Conservation (phyloP, 2,888 invertebrate genomes). For the Rambutsinella grinnellia region DNA sequence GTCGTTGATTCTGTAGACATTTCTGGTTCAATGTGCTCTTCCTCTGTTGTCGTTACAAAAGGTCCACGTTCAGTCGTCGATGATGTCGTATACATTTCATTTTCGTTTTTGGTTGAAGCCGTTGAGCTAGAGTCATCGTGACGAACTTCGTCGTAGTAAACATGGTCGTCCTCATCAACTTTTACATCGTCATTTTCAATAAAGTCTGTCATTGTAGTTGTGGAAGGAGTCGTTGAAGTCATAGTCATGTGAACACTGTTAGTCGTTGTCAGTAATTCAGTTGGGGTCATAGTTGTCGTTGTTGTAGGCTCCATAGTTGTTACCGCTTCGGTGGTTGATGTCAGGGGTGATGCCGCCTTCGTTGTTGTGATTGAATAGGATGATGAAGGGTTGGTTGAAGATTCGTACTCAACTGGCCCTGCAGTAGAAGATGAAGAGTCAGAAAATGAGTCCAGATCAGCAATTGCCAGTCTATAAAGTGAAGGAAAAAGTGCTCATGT, state of each 20-base stretch:
- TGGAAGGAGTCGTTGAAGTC: slow-evolving; percentile 16
- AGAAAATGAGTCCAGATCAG: slow-evolving; percentile 42
- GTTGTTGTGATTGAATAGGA: background rate
- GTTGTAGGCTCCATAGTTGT: background rate
- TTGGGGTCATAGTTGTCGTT: background rate
- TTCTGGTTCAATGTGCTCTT: background rate
- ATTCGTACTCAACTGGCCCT: slow-evolving; percentile 19
- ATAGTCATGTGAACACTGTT: no score
- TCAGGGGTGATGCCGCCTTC: background rate
- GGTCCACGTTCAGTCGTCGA: background rate
- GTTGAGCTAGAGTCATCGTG: background rate
- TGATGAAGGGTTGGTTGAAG: background rate
- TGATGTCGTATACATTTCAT: background rate
- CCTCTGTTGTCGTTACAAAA: background rate
- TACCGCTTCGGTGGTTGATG: slow-evolving; percentile 16
- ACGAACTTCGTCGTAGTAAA: slow-evolving; percentile 12
- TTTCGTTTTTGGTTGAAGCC: background rate
- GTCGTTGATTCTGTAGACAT: background rate
- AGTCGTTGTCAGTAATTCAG: background rate
- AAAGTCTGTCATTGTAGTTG: slow-evolving; percentile 17
- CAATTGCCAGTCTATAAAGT: slow-evolving; percentile 24
- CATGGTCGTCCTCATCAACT: slow-evolving; percentile 6
- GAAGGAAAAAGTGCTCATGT: background rate
- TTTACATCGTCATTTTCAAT: slow-evolving; percentile 3
- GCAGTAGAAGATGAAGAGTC: slow-evolving; percentile 42